Conservation (phyloP, 2,797 vertebrate species). For the Caiman crocodilus region DNA sequence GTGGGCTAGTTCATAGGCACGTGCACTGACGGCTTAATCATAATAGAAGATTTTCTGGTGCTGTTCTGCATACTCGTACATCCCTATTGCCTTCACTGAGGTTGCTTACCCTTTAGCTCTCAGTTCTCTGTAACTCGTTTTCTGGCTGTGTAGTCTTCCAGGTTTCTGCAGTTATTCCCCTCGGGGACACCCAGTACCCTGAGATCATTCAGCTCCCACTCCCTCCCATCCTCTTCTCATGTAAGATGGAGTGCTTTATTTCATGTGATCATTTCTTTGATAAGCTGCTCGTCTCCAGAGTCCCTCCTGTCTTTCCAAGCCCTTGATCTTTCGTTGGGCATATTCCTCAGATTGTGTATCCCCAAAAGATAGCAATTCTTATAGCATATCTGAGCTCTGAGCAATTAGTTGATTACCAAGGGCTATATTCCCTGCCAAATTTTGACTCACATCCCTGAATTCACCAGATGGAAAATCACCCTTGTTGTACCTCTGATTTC, state of each 20-base stretch:
- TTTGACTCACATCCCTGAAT: not conserved
- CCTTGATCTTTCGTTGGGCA: not conserved
- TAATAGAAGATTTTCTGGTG: slow-evolving; percentile 2
- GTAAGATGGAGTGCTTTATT: not conserved
- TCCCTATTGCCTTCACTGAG: slow-evolving; percentile 23
- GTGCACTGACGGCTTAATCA: slow-evolving; percentile 25
- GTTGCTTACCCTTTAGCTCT: not conserved
- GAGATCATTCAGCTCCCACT: not conserved
- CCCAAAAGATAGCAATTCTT: not conserved
- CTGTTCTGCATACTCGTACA: not conserved
- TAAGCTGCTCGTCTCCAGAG: not conserved
- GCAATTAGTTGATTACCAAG: not conserved
- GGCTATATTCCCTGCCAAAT: not conserved
- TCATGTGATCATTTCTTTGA: not conserved
- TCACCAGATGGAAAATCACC: not conserved
- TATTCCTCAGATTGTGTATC: not conserved
- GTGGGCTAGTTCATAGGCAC: slow-evolving; percentile 22
- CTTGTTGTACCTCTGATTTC: not conserved
- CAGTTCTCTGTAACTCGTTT: slow-evolving; percentile 37
- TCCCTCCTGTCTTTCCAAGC: not conserved
- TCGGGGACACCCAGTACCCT: not conserved
- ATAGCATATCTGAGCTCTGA: accelerated
- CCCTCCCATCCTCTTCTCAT: not conserved
- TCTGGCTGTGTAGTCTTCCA: slow-evolving; percentile 24
- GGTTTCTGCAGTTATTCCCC: slow-evolving; percentile 21